Evolutionary conservation across 2,888 invertebrate genomes (phyloP).

Genomic region (Beris chalybata): DNA sequence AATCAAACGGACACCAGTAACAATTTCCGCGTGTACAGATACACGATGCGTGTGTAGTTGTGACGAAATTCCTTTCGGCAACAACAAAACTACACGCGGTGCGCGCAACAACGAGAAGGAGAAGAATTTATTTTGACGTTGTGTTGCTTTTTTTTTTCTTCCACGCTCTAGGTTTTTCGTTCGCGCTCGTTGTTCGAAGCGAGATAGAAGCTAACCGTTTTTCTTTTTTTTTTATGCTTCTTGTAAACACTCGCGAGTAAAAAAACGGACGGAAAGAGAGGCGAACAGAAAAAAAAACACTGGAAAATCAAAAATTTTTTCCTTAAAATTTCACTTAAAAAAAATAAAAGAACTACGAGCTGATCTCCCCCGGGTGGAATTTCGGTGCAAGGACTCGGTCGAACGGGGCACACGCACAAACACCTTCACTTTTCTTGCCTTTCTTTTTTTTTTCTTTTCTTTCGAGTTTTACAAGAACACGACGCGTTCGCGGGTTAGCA

Average conservation of each 20-base stretch:
- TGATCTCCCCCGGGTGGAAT: neutral
- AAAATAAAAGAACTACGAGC: neutral
- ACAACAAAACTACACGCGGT: conserved; percentile 22
- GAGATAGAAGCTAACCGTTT: conserved; percentile 9
- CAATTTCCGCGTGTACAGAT: neutral
- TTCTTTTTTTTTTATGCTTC: conserved; percentile 17
- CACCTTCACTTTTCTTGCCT: neutral
- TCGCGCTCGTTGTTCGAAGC: conserved; percentile 13
- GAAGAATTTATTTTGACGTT: conserved; percentile 32
- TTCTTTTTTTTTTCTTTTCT: too few relatives aligned
- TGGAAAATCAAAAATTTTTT: conserved; percentile 19
- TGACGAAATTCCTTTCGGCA: conserved; percentile 26
- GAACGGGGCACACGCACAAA: conserved; percentile 10
- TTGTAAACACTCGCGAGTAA: neutral
- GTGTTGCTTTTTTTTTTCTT: conserved; percentile 27
- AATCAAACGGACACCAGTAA: conserved; percentile 11
- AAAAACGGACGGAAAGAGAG: too few relatives aligned
- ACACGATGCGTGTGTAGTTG: conserved; percentile 18
- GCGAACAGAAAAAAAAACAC: neutral
- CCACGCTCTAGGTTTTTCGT: conserved; percentile 13
- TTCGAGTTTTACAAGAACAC: too few relatives aligned
- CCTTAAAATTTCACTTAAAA: conserved; percentile 24
- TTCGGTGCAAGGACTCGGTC: neutral
- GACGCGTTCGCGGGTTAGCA: too few relatives aligned
- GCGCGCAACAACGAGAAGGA: conserved; percentile 6